Base-by-base conservation (phyloP, 1,140 invertebrate species). In the Cataglyphis hispanica region DNA sequence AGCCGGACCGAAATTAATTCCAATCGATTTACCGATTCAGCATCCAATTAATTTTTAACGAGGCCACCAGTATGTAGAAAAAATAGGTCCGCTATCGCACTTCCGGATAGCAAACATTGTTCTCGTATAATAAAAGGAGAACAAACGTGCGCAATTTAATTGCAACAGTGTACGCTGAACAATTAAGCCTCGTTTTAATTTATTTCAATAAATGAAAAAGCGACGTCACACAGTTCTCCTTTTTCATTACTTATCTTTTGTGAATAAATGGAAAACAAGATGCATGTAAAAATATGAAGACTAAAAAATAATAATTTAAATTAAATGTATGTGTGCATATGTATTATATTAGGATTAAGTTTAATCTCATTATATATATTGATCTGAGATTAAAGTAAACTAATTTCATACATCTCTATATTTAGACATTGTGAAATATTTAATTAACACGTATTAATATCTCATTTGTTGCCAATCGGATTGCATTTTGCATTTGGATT, bases 11-110 rank as follows among this genome's bases (percentile, higher is more conserved):
- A 83, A 74, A 83, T 83, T 83, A 83, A 83, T 83, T 74, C 53
- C 67, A 60, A 61, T 83, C 27, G 67, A 83, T 74, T 83, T 83
- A 43, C 56, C 64, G 50, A 80, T 67, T 80, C 63, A 22, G 46
- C 64, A 19, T 80, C 46, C 67, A 74, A 83, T 74, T 83, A 83
- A 83, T 74, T 83, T 83, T 83, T 83, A 72, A 72, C 66, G 66
- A 83, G 40, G 56, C 19, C n/a, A 5, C 11, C 7, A 13, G 22
- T 25, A 13, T 19, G 46, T 60, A 60, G n/a, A 81, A 81, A 72
- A 83, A 72, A 72, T 43, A 27, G 19, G 31, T 72, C 11, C 46
- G 11, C 37, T 34, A 2, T 22, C 25, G 22, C 72, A 80, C 22
- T 60, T 3, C 3, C 6, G 34, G 19, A 70, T 58, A 40, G 46